Percentiles rank a stretch among this genome's conserved stretches.
These are phyloP conservation scores for Antitype chi DNA, from an alignment of 2,888 invertebrate genomes.

Conservation along the genomic window DNA sequence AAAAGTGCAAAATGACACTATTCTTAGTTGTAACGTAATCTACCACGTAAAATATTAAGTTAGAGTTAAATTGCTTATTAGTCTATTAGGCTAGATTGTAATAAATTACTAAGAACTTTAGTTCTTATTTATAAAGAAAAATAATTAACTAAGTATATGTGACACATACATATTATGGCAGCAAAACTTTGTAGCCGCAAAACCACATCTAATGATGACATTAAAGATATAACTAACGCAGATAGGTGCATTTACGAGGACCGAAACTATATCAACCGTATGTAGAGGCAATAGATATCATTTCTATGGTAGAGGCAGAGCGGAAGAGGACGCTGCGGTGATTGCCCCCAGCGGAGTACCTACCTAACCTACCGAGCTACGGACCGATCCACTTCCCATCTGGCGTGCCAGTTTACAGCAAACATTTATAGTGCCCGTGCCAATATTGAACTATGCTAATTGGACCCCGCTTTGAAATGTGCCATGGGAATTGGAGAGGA, in stretches of 20 bases:
- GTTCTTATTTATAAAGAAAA: too few species aligned
- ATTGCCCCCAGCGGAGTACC: slow-evolving; percentile 75
- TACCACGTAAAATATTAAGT: too few species aligned
- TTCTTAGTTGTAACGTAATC: too few species aligned
- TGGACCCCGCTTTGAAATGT: slow-evolving; percentile 31
- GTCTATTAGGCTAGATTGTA: too few species aligned
- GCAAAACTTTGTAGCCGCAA: slow-evolving; percentile 10
- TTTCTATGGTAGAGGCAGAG: slow-evolving; percentile 53
- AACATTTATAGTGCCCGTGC: slow-evolving; percentile 47
- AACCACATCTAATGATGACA: slow-evolving; percentile 13
- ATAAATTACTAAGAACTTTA: too few species aligned
- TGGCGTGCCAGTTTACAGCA: slow-evolving; percentile 49
- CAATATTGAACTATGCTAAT: slow-evolving; percentile 57
- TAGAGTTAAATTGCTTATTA: too few species aligned
- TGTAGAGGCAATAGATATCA: slow-evolving; percentile 46
- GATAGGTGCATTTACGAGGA: slow-evolving; percentile 45
- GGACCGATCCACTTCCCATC: slow-evolving; percentile 70
- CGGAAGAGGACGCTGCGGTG: slow-evolving; percentile 84
- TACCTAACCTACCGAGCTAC: slow-evolving; percentile 31
- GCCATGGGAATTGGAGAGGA: slow-evolving; percentile 21
- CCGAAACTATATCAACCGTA: slow-evolving; percentile 57
- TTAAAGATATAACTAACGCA: slow-evolving; percentile 30
- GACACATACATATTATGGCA: background rate
- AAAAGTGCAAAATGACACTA: too few species aligned
- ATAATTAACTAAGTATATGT: too few species aligned